phyloP scores from a whole-genome alignment of 2,113 vertebrate genomes.

The Empidonax alnorum region DNA sequence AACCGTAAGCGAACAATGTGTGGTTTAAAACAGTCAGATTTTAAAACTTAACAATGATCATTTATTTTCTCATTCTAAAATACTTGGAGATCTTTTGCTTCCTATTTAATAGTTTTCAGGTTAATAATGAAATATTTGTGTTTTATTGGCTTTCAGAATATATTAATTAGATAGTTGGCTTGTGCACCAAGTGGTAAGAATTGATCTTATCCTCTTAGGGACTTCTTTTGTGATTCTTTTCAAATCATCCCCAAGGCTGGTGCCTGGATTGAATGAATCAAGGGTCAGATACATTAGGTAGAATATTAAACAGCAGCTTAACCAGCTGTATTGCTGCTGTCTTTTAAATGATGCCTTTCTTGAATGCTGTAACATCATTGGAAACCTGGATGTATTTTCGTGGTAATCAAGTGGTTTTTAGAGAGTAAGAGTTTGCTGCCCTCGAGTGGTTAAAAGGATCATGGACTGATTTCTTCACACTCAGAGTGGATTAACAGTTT shows the following conservation, averaged over 20 bases:
- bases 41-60: neutral
- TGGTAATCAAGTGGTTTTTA: neutral
- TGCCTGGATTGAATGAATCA: neutral
- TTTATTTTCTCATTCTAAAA: neutral
- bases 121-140: neutral
- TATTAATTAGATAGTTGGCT: neutral
- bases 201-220: neutral
- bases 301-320: neutral
- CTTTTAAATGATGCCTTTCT: neutral
- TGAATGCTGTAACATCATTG: neutral
- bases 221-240: neutral
- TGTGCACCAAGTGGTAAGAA: neutral
- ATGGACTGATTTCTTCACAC: neutral
- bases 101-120: neutral
- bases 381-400: neutral
- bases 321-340: neutral
- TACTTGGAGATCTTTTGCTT: neutral
- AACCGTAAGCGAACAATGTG: neutral
- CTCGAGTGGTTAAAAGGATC: slow-evolving; percentile 26
- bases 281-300: neutral
- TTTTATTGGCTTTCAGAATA: neutral
- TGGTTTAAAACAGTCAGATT: neutral
- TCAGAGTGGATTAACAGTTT: neutral
- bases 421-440: slow-evolving; percentile 42
- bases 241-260: neutral